Evolutionary conservation across 2,113 vertebrate species (phyloP).

Genomic region (Paedocypris sp.): DNA sequence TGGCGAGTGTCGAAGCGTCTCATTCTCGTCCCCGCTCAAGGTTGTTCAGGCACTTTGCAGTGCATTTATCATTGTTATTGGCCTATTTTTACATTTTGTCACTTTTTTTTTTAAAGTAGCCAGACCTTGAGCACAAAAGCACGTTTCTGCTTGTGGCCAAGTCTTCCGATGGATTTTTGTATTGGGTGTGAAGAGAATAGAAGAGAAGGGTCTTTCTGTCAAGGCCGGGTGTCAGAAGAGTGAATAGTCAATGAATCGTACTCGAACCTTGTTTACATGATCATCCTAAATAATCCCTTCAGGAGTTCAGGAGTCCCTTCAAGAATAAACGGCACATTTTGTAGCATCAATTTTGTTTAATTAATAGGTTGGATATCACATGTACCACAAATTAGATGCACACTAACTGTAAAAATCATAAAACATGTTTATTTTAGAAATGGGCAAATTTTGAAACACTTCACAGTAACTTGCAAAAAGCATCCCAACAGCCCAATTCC

Average conservation of each 20-base stretch:
- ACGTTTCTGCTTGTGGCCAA: neutral
- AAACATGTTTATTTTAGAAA: too few species aligned
- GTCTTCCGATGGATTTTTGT: neutral
- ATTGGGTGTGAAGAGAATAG: slow-evolving; percentile 2
- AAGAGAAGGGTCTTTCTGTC: neutral
- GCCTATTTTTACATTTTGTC: slow-evolving; percentile 12
- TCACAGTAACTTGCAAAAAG: too few species aligned
- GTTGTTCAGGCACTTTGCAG: neutral
- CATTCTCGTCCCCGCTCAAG: slow-evolving; percentile 4
- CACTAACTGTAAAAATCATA: too few species aligned
- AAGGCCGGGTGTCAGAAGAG: neutral
- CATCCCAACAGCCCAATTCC: too few species aligned
- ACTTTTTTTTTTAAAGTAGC: neutral
- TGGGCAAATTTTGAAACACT: too few species aligned
- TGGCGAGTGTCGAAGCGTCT: neutral
- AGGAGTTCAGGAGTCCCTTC: too few species aligned
- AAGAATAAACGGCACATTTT: too few species aligned
- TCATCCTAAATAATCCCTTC: too few species aligned
- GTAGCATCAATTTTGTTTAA: too few species aligned
- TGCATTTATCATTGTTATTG: slow-evolving; percentile 7
- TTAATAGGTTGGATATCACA: too few species aligned
- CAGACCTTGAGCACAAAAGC: neutral
- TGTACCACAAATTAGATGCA: too few species aligned
- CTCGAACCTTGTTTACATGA: too few species aligned
- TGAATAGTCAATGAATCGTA: neutral